Evolutionary conservation across 2,888 invertebrate genomes (phyloP).

Genomic region (Pristionchus arcanus): DNA sequence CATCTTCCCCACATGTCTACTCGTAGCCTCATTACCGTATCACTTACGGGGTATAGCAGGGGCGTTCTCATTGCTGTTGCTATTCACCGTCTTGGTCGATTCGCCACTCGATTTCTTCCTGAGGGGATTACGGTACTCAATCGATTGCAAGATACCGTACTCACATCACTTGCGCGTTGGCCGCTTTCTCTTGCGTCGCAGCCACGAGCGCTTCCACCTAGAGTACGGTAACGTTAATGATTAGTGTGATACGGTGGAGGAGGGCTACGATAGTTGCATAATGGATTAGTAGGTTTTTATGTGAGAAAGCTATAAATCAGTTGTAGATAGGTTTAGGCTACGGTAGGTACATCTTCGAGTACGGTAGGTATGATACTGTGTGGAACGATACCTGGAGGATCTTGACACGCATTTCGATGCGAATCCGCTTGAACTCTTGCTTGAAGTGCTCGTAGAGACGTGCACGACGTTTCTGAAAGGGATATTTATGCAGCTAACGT

Average conservation of each 20-base stretch:
- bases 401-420: constrained; percentile 9
- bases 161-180: background rate
- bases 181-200: constrained; percentile 15
- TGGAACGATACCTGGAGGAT: constrained; percentile 27
- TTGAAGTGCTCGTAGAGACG: constrained; percentile 35
- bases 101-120: constrained; percentile 10
- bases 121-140: background rate
- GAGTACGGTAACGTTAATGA: background rate
- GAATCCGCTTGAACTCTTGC: constrained; percentile 21
- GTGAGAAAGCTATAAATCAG: no score
- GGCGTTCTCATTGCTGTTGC: background rate
- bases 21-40: background rate
- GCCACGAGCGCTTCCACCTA: constrained; percentile 8
- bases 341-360: background rate
- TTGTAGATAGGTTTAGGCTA: no score
- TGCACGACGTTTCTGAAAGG: constrained; percentile 12
- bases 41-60: background rate
- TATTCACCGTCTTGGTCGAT: background rate
- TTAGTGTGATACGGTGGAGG: background rate
- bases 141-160: background rate
- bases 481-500: no score
- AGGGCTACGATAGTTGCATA: background rate
- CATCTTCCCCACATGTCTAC: no score
- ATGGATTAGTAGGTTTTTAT: no score
- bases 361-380: background rate